A percentile compares a stretch with the other conserved stretches of the same genome.
Evolutionary conservation across 2,797 vertebrate genomes (phyloP).

Genomic region (Pempheris klunzingeri): DNA sequence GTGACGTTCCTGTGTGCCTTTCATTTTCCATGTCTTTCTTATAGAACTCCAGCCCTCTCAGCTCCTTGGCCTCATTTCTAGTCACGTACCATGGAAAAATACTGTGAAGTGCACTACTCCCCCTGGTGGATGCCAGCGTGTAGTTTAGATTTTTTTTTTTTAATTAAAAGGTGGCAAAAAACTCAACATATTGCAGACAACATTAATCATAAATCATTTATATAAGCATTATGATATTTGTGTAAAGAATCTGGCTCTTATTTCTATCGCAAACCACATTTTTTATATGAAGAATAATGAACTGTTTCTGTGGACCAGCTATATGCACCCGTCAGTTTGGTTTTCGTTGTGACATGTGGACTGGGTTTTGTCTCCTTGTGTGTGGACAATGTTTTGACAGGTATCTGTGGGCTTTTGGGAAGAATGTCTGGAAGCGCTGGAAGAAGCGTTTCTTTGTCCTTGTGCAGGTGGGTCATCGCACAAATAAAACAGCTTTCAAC

Average conservation of each 20-base stretch:
- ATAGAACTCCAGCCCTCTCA: slow-evolving; percentile 61
- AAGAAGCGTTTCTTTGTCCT: slow-evolving; percentile 99
- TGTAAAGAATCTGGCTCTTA: not conserved
- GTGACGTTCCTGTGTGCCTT: slow-evolving; percentile 38
- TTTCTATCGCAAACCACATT: not conserved
- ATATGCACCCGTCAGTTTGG: not conserved
- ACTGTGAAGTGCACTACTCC: slow-evolving; percentile 76
- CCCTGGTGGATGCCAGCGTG: slow-evolving; percentile 76
- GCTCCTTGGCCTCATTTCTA: slow-evolving; percentile 82
- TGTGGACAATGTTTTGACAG: slow-evolving; percentile 79
- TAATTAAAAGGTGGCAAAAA: slow-evolving; percentile 17
- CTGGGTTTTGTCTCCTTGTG: slow-evolving; percentile 37
- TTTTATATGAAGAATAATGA: slow-evolving; percentile 4
- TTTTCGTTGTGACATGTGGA: slow-evolving; percentile 1
- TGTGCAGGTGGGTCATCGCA: slow-evolving; percentile 89
- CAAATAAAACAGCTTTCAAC: not conserved
- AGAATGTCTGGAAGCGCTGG: slow-evolving; percentile 99
- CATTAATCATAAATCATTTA: slow-evolving; percentile 8
- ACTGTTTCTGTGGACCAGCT: not conserved
- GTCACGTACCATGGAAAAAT: slow-evolving; percentile 76
- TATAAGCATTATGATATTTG: not conserved
- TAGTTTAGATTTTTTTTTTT: slow-evolving; percentile 40
- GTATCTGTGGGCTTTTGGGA: slow-evolving; percentile 99
- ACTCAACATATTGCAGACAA: slow-evolving; percentile 4
- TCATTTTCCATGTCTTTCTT: slow-evolving; percentile 56